Conservation (phyloP, 1,140 invertebrate genomes). For the Tetramorium alpestre region DNA sequence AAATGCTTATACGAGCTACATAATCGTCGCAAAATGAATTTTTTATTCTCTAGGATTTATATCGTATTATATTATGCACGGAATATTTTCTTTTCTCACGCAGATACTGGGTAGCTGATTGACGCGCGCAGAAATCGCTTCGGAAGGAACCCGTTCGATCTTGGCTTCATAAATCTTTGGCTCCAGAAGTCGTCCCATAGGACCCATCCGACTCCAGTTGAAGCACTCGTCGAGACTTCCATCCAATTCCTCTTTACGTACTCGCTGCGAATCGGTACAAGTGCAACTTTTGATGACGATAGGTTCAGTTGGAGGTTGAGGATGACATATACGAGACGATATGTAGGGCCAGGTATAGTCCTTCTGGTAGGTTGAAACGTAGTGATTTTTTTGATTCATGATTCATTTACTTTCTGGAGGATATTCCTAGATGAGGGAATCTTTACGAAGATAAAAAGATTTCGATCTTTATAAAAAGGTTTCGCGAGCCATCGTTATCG, state of each 20-base stretch:
- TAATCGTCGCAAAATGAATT: not conserved
- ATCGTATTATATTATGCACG: not conserved
- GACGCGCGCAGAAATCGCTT: slow-evolving; percentile 83
- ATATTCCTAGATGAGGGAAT: not conserved
- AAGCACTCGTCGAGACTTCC: slow-evolving; percentile 74
- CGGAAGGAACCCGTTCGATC: slow-evolving; percentile 76
- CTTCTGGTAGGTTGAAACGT: slow-evolving; percentile 86
- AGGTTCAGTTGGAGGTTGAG: slow-evolving; percentile 71
- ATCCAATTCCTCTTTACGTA: not conserved
- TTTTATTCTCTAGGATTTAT: not conserved
- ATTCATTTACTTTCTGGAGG: slow-evolving; percentile 24
- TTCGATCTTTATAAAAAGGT: not conserved
- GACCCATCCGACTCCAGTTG: slow-evolving; percentile 79
- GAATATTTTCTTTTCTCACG: slow-evolving; percentile 84
- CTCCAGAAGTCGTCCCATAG: slow-evolving; percentile 87
- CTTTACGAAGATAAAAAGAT: not conserved
- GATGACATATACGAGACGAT: slow-evolving; percentile 73
- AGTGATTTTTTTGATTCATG: slow-evolving; percentile 84
- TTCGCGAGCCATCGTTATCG: not conserved
- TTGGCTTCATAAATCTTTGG: slow-evolving; percentile 86
- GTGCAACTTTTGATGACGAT: slow-evolving; percentile 72
- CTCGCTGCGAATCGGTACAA: slow-evolving; percentile 64
- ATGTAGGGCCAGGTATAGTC: slow-evolving; percentile 86
- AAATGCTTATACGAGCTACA: not conserved
- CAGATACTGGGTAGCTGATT: slow-evolving; percentile 86